Percentiles rank a stretch among this genome's conserved stretches.
phyloP scores from a whole-genome alignment of 2,113 vertebrate genomes.

The Centrocercus urophasianus region DNA sequence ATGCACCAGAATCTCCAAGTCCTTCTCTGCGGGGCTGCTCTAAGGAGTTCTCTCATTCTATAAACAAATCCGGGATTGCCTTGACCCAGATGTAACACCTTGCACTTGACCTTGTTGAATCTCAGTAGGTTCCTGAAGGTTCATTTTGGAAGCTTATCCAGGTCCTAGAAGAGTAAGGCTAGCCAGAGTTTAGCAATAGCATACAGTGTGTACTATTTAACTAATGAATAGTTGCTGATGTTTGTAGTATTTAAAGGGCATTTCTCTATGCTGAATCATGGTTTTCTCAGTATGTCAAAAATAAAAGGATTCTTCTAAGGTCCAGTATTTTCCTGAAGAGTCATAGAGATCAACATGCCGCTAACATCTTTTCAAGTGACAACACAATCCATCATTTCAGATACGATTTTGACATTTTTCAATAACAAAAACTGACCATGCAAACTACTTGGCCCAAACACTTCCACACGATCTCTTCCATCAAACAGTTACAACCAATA shows the following conservation, averaged over 20 bases:
- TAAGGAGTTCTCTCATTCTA: background rate
- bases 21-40: no score
- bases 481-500: background rate
- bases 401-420: background rate
- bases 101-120: background rate
- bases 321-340: slow-evolving; percentile 23
- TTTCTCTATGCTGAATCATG: slow-evolving; percentile 16
- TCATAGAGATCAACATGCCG: slow-evolving; percentile 16
- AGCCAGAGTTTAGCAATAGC: slow-evolving; percentile 11
- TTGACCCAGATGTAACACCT: background rate
- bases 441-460: background rate
- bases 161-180: background rate
- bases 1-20: background rate
- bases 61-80: background rate
- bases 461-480: background rate
- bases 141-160: background rate
- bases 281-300: slow-evolving; percentile 52
- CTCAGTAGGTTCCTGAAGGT: background rate
- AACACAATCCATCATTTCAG: slow-evolving; percentile 31
- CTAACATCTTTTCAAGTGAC: background rate
- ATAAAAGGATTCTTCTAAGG: slow-evolving; percentile 61
- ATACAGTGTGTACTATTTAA: background rate
- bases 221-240: slow-evolving; percentile 20
- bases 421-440: background rate
- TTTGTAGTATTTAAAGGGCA: background rate